Percentiles rank a stretch among this genome's conserved stretches.
These are phyloP conservation scores for Platycnemis pennipes DNA, from an alignment of 2,888 invertebrate genomes.

Conservation along the genomic window DNA sequence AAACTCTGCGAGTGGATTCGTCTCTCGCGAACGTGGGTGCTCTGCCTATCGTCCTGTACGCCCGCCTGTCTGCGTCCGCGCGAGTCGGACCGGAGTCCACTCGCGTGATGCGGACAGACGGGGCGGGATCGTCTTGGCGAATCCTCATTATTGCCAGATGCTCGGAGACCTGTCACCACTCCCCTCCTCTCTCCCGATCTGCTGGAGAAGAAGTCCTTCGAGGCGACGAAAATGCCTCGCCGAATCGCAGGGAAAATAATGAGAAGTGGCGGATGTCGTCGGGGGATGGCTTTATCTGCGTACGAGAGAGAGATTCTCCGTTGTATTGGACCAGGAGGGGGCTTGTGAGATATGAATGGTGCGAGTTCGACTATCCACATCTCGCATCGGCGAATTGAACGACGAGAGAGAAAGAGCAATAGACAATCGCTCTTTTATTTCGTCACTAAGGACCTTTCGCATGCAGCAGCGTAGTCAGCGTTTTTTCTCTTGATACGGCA, in stretches of 20 bases:
- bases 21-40: neutral
- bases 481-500: too few relatives aligned
- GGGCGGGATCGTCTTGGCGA: too few relatives aligned
- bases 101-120: too few relatives aligned
- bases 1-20: neutral
- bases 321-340: neutral
- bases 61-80: neutral
- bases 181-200: neutral
- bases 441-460: too few relatives aligned
- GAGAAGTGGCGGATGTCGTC: neutral
- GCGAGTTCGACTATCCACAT: neutral
- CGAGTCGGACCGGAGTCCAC: neutral
- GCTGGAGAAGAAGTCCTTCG: neutral
- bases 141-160: neutral
- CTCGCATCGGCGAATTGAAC: too few relatives aligned
- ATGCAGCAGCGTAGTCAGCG: too few relatives aligned
- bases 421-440: too few relatives aligned
- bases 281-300: neutral
- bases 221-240: conserved; percentile 22
- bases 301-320: neutral
- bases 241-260: neutral
- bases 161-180: neutral
- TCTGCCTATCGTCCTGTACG: neutral
- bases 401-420: too few relatives aligned
- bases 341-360: too few relatives aligned